Evolutionary conservation across 2,113 vertebrate genomes (phyloP), one percentile per base, ranked within the genome.

Genomic region (Pagrus major): DNA sequence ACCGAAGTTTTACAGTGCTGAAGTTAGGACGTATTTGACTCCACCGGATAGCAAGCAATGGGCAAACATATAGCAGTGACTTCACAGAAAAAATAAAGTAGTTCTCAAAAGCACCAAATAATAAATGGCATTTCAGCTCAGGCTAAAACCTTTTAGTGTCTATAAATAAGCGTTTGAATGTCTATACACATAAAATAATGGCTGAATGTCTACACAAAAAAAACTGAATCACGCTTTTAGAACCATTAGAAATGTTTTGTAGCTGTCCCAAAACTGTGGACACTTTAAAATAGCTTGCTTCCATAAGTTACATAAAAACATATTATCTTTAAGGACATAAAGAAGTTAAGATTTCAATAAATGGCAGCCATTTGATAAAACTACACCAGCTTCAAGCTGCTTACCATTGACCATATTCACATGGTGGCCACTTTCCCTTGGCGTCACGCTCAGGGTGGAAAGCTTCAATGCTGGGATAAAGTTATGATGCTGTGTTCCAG

Each of bases 61-160:
- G 9, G 31, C n/a, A 21, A n/a, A 71, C 9, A 39, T 47, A 74
- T 31, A 56, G 41, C 27, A 63, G 18, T 37, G 47, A 61, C 49
- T 76, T 55, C n/a, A 69, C 46, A 44, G 46, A 29, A 68, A 54
- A 68, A 54, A 25, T 12, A 35, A 35, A 27, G 16, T 5, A n/a
- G 5, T 21, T 42, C 12, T 72, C 23, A 16, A 25, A 39, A 70
- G 64, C 39, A 47, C 16, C n/a, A 56, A 44, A n/a, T 76, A 16
- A 47, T 25, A 56, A 11, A 31, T 49, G 20, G 18, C 9, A 2
- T 0, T 2, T 27, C 39, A 47, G 47, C 47, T 54, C 23, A 60
- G 33, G 9, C 8, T 68, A 18, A 51, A 51, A 52, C 8, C 42
- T 15, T 65, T 49, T 49, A 16, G 11, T 25, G 25, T 33, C 8